Conservation (phyloP, 2,797 vertebrate genomes). For the Danio kyathit region DNA sequence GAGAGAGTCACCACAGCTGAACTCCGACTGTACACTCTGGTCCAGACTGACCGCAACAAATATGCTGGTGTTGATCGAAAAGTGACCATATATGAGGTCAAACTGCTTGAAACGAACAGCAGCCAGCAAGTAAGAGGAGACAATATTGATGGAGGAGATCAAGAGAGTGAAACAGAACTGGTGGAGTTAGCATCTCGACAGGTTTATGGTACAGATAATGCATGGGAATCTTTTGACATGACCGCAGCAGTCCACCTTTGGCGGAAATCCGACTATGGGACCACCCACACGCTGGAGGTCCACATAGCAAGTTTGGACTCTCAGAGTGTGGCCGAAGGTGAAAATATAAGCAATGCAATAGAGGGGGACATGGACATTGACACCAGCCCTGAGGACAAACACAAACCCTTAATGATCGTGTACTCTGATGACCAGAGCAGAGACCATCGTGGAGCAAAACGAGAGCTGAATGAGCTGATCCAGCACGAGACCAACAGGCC, state of each 20-base stretch:
- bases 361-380: constrained; percentile 88
- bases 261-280: constrained; percentile 81
- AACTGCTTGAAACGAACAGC: constrained; percentile 61
- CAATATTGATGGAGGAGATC: constrained; percentile 56
- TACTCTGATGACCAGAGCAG: constrained; percentile 95
- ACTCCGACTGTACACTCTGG: constrained; percentile 92
- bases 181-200: constrained; percentile 87
- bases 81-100: constrained; percentile 90
- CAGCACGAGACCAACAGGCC: constrained; percentile 85
- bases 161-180: constrained; percentile 62
- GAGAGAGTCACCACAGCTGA: constrained; percentile 91
- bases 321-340: constrained; percentile 55
- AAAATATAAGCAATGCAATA: constrained; percentile 48
- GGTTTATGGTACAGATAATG: constrained; percentile 86
- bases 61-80: constrained; percentile 89
- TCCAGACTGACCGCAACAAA: constrained; percentile 87
- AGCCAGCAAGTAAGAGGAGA: constrained; percentile 53
- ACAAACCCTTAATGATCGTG: constrained; percentile 91
- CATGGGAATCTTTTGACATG: constrained; percentile 96
- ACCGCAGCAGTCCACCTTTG: constrained; percentile 86
- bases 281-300: constrained; percentile 89
- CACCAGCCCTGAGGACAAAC: constrained; percentile 86
- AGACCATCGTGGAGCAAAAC: constrained; percentile 86
- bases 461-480: constrained; percentile 94
- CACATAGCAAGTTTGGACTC: constrained; percentile 84